Percentiles rank a stretch among this genome's conserved stretches.
Conservation (phyloP, 2,888 invertebrate species). For the Stenichneumon culpator region DNA sequence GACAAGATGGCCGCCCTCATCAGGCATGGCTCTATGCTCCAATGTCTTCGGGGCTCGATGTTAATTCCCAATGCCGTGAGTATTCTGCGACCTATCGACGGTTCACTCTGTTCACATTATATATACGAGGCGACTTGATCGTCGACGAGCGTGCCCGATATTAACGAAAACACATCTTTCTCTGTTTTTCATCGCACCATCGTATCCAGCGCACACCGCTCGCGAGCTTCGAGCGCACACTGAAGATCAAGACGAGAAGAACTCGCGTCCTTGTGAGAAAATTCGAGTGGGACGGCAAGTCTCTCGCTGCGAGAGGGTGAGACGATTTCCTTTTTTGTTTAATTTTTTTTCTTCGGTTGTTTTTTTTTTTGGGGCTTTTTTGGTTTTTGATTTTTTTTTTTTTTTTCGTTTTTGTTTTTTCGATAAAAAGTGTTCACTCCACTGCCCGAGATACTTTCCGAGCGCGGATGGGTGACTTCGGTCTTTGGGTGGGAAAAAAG, state of each 20-base stretch:
- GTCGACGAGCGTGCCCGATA: constrained; percentile 70
- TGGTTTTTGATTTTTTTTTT: not conserved
- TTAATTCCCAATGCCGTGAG: constrained; percentile 50
- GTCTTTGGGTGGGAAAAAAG: not conserved
- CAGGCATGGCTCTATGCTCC: constrained; percentile 85
- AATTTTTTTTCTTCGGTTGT: no score
- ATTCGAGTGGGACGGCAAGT: constrained; percentile 75
- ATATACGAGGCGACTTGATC: constrained; percentile 70
- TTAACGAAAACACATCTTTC: not conserved
- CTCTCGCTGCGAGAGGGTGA: constrained; percentile 82
- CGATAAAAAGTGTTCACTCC: not conserved
- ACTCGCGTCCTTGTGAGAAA: constrained; percentile 67
- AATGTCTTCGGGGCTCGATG: constrained; percentile 43
- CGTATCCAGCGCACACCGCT: constrained; percentile 21
- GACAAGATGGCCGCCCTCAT: constrained; percentile 88
- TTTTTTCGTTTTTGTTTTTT: not conserved
- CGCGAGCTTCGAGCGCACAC: constrained; percentile 35
- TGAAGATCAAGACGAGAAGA: constrained; percentile 63
- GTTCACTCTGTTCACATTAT: not conserved
- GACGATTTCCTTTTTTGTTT: constrained; percentile 49
- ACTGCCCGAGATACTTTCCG: constrained; percentile 14
- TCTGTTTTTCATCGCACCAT: constrained; percentile 20
- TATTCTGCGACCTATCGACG: not conserved
- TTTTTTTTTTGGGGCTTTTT: not conserved
- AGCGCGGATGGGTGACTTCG: not conserved